These are phyloP conservation scores for Panthera uncia DNA, from an alignment of 2,113 vertebrate species.

Conservation along the genomic window DNA sequence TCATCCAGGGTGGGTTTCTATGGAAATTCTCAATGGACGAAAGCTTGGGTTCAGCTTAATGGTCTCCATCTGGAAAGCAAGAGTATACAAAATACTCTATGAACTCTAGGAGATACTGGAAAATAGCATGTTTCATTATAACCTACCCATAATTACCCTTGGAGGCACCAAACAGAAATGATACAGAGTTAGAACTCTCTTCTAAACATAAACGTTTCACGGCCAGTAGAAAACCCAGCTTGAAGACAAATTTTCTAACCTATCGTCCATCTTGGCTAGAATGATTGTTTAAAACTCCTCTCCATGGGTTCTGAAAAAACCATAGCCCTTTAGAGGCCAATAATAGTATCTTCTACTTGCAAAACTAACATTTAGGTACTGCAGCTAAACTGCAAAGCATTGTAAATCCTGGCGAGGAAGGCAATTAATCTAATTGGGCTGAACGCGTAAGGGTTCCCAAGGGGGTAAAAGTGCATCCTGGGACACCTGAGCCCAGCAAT, in stretches of 20 bases:
- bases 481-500: not conserved
- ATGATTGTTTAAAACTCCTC: not conserved
- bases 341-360: not conserved
- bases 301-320: slow-evolving; percentile 37
- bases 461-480: not conserved
- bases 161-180: not conserved
- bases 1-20: not conserved
- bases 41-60: not conserved
- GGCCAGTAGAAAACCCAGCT: not conserved
- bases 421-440: slow-evolving; percentile 44
- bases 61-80: not conserved
- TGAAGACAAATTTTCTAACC: not conserved
- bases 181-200: not conserved
- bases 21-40: not conserved
- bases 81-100: not conserved
- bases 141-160: not conserved
- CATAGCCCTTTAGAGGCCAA: slow-evolving; percentile 11
- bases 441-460: slow-evolving; percentile 56
- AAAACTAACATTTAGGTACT: slow-evolving; percentile 26
- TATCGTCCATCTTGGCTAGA: not conserved
- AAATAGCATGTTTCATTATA: not conserved
- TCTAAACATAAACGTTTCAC: slow-evolving; percentile 11
- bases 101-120: not conserved
- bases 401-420: slow-evolving; percentile 16
- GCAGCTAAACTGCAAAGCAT: not conserved